Evolutionary conservation across 2,113 vertebrate genomes (phyloP), one percentile per base, ranked within the genome.

Genomic region (Mirza zaza): DNA sequence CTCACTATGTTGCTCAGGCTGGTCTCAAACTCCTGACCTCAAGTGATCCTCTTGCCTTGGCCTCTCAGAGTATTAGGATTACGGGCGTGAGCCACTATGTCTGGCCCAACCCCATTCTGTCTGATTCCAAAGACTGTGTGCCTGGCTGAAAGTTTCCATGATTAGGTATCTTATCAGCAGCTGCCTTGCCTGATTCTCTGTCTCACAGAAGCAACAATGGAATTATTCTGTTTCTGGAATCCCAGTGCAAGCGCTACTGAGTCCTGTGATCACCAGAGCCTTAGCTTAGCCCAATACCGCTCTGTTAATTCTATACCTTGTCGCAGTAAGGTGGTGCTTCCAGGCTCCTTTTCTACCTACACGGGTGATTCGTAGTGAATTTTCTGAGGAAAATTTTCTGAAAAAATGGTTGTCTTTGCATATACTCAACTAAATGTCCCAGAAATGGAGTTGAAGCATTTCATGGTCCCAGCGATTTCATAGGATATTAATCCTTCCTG

Each of bases 361-460:
- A 0, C 70, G 34, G 59, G 11, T 59, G 76, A 81, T 79, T 87
- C 81, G 88, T 52, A 70, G 32, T 57, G 71, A 59, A 27, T 39
- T 88, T 97, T 93, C 87, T 23, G 52, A 90, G 61, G n/a, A 71
- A 68, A 94, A 45, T 86, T 86, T 55, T 55, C 52, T 20, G 52
- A 55, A 55, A 55, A 18, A 79, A 83, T 6, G 15, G 4, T 75
- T 96, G 42, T 36, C 29, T 88, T 89, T 94, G 48, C 17, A 52
- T 8, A 55, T 55, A 27, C 1, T 65, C 68, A 87, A 32, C 11
- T 70, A 77, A 97, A 90, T 75, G 39, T 70, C 39, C 13, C 32
- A 5, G 59, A 77, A 77, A 68, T 81, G 29, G 32, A 96, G n/a
- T 68, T 85, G 75, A 89, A 95, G 92, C 17, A 73, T 50, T 61